Evolutionary conservation across 2,797 vertebrate genomes (phyloP).

Genomic region (Aulostomus chinensis): DNA sequence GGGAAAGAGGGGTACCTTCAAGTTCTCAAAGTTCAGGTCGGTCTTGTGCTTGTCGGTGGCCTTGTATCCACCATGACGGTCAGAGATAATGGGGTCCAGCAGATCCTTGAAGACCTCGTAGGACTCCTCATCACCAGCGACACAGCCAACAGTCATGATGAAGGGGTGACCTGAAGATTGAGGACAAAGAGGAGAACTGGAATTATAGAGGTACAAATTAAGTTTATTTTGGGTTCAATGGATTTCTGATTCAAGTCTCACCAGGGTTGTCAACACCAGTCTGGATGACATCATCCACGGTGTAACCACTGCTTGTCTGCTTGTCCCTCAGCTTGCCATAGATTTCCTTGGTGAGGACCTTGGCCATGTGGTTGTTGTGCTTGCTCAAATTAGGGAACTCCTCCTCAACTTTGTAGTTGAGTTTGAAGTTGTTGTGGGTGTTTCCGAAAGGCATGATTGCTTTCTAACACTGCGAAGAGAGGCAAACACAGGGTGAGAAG

Average conservation of each 20-base stretch:
- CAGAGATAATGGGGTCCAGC: conserved; percentile 89
- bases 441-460: conserved; percentile 93
- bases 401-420: conserved; percentile 87
- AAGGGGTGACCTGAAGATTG: conserved; percentile 86
- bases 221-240: too few relatives aligned
- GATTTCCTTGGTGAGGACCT: conserved; percentile 83
- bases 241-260: conserved; percentile 46
- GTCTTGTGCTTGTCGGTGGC: conserved; percentile 93
- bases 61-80: conserved; percentile 92
- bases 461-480: conserved; percentile 71
- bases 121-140: conserved; percentile 92
- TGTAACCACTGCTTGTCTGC: conserved; percentile 91
- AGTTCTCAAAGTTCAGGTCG: conserved; percentile 93
- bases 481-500: not conserved
- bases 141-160: conserved; percentile 97
- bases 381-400: conserved; percentile 88
- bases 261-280: conserved; percentile 94
- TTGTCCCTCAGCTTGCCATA: conserved; percentile 90
- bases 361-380: conserved; percentile 99
- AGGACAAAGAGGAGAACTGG: not conserved
- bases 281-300: conserved; percentile 91
- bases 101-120: conserved; percentile 91
- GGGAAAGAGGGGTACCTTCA: conserved; percentile 76
- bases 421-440: conserved; percentile 96
- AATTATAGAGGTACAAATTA: too few relatives aligned